Conservation (phyloP, 1,140 invertebrate genomes). For the Drosophila takahashii region DNA sequence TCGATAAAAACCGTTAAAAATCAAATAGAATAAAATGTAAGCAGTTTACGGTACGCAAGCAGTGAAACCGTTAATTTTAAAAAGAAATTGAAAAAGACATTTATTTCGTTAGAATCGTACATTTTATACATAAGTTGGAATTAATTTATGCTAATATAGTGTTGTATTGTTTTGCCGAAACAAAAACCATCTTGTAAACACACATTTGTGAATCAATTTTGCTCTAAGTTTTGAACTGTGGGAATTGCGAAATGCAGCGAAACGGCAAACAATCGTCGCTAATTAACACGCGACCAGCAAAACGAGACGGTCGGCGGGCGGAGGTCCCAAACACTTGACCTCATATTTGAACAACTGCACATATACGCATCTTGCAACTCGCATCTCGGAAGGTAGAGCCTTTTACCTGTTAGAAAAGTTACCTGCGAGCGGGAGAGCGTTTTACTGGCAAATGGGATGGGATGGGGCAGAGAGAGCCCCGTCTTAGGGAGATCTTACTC, state of each 20-base stretch:
- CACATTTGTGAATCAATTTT: constrained; percentile 27
- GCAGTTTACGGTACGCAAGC: background rate
- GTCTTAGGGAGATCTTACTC: constrained; percentile 6
- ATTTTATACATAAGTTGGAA: background rate
- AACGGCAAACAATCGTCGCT: constrained; percentile 66
- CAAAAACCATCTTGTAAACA: background rate
- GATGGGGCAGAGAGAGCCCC: background rate
- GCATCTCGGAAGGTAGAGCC: constrained; percentile 17
- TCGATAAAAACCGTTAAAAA: no score
- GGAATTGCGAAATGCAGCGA: constrained; percentile 62
- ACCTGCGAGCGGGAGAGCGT: constrained; percentile 28
- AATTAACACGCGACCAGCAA: constrained; percentile 66
- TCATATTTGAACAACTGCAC: constrained; percentile 75
- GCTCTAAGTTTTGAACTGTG: constrained; percentile 20
- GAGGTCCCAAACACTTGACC: constrained; percentile 72
- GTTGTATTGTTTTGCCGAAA: background rate
- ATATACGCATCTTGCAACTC: background rate
- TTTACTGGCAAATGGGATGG: background rate
- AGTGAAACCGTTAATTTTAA: background rate
- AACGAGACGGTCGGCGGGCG: constrained; percentile 22
- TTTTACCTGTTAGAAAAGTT: constrained; percentile 56
- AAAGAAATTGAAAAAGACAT: background rate
- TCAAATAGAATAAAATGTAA: no score
- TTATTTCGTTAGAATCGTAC: background rate
- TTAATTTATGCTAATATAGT: background rate